Base-by-base conservation (phyloP, 2,888 invertebrate genomes). In the Microctonus hyperodae region DNA sequence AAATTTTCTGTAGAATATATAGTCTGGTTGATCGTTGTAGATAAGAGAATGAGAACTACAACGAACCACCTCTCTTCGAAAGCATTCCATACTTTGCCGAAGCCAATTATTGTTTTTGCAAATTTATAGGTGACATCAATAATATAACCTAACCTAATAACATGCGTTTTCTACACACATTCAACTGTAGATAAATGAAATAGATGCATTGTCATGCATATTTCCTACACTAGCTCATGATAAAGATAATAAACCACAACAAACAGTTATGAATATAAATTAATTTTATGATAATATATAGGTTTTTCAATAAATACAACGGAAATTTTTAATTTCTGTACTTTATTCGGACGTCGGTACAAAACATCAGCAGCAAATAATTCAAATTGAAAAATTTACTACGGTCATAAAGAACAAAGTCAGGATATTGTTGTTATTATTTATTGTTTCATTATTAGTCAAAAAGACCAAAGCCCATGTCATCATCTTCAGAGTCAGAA, bases 391-490 rank as follows among this genome's bases (percentile, higher is more conserved):
- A 35, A 58, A 40, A 53, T 53, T 53, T 25, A 53, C 53, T 70
- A 61, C 58, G 44, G 62, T 59, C 64, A 59, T 53, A 37, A 61
- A 48, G 64, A 65, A 63, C 51, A 60, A 40, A 59, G 55, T 58
- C 50, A 64, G 23, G 25, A 53, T 53, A 20, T 13, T 10, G 50
- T 44, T 58, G 50, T 2, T 50, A 76, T n/a, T n/a, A n/a, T n/a
- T n/a, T n/a, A n/a, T n/a, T n/a, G n/a, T n/a, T n/a, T n/a, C n/a
- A n/a, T n/a, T n/a, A n/a, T 89, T 93, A 95, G 85, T 94, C 95
- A 83, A 95, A 95, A 25, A 95, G 91, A 85, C 97, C 97, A 86
- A 98, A 96, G 85, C 98, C 98, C 97, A 98, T 97, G 85, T 97
- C 98, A 78, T 97, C 97, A 79, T 92, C 92, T 74, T 96, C 96